A percentile compares a stretch with the other conserved stretches of the same genome.
Conservation (phyloP, 2,797 vertebrate genomes). For the Zenarchopterus dispar region DNA sequence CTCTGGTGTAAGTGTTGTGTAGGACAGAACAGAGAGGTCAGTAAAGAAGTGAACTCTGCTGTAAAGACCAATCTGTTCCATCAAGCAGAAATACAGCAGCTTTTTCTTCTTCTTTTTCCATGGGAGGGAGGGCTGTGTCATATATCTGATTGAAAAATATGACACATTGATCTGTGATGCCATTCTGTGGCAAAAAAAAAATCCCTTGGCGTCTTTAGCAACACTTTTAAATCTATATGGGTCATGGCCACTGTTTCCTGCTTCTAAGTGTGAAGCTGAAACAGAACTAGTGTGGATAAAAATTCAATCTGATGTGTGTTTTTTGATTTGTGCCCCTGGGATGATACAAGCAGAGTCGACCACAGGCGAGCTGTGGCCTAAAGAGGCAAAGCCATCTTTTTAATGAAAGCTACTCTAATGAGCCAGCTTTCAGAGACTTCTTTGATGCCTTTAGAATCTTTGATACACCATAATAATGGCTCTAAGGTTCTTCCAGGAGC, state of each 20-base stretch:
- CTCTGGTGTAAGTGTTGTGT: not conserved
- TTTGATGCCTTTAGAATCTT: constrained; percentile 50
- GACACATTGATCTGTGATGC: constrained; percentile 33
- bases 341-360: not conserved
- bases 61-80: constrained; percentile 30
- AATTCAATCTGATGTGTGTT: constrained; percentile 8
- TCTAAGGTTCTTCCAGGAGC: constrained; percentile 27
- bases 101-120: constrained; percentile 16
- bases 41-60: constrained; percentile 18
- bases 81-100: constrained; percentile 17
- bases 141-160: constrained; percentile 25
- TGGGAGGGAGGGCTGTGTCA: constrained; percentile 18
- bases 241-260: not conserved
- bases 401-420: constrained; percentile 52
- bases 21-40: constrained; percentile 5
- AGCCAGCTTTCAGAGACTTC: constrained; percentile 26
- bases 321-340: not conserved
- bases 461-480: constrained; percentile 36
- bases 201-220: constrained; percentile 1
- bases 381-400: constrained; percentile 18
- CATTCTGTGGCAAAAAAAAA: constrained; percentile 9
- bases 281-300: constrained; percentile 6
- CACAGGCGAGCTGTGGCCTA: constrained; percentile 9
- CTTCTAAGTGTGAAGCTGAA: constrained; percentile 1
- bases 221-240: constrained; percentile 11